phyloP scores from a whole-genome alignment of 30 jellyfish, hydroid and myxozoan genomes.

The Calvadosia cruxmelitensis region DNA sequence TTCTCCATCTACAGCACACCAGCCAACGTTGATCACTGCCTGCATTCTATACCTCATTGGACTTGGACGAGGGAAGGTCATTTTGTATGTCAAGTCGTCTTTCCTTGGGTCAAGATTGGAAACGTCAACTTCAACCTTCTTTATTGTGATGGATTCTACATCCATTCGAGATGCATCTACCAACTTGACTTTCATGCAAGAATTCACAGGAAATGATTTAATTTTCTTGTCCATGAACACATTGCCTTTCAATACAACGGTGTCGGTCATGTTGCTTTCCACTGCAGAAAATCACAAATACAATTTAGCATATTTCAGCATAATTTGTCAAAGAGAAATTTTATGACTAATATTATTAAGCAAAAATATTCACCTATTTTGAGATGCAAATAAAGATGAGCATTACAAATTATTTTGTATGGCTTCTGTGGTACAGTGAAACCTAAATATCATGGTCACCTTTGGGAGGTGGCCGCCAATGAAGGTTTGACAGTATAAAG shows the following conservation, averaged over 20 bases:
- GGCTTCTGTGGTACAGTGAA: too few relatives aligned
- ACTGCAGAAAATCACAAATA: too few relatives aligned
- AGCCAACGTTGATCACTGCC: slow-evolving; percentile 48
- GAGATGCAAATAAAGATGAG: too few relatives aligned
- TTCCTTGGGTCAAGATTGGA: slow-evolving; percentile 4
- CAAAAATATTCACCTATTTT: too few relatives aligned
- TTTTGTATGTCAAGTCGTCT: neutral
- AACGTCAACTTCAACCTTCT: slow-evolving; percentile 22
- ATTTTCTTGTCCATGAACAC: slow-evolving; percentile 20
- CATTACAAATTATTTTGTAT: too few relatives aligned
- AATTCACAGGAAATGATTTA: slow-evolving; percentile 32
- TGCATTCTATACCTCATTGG: slow-evolving; percentile 9
- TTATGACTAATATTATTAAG: too few relatives aligned
- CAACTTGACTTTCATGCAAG: slow-evolving; percentile 37
- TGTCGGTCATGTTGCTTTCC: too few relatives aligned
- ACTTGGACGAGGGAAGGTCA: neutral
- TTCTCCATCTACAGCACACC: slow-evolving; percentile 46
- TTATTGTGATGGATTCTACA: slow-evolving; percentile 29
- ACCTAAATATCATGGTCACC: too few relatives aligned
- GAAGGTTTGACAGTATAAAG: too few relatives aligned
- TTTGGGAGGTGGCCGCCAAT: too few relatives aligned
- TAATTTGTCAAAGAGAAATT: too few relatives aligned
- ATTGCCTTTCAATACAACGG: slow-evolving; percentile 40
- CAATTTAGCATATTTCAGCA: too few relatives aligned
- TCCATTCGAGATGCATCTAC: slow-evolving; percentile 40